Evolutionary conservation across 1,140 invertebrate species (phyloP).

Genomic region (Manduca sexta): DNA sequence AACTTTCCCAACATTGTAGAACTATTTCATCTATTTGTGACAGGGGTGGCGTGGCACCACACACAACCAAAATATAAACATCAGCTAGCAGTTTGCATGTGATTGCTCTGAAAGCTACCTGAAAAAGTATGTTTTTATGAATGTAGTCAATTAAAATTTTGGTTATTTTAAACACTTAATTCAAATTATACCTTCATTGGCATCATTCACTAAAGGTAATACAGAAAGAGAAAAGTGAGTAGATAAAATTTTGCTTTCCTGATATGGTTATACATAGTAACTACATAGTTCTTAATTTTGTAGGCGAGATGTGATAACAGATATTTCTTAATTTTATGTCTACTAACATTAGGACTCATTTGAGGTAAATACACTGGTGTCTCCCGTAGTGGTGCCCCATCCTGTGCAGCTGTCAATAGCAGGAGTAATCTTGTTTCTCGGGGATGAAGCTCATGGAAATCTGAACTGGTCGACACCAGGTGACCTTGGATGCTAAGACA

Average conservation of each 20-base stretch:
- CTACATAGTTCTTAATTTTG: background rate
- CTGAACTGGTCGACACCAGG: slow-evolving; percentile 83
- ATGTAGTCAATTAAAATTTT: too few species aligned
- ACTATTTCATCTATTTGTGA: slow-evolving; percentile 82
- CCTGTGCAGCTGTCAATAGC: slow-evolving; percentile 77
- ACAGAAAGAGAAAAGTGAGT: too few species aligned
- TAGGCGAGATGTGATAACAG: background rate
- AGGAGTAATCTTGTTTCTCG: slow-evolving; percentile 84
- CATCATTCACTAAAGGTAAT: too few species aligned
- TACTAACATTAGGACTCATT: slow-evolving; percentile 84
- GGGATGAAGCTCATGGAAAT: slow-evolving; percentile 83
- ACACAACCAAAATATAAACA: slow-evolving; percentile 84
- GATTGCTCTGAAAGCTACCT: slow-evolving; percentile 88
- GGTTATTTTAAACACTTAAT: too few species aligned
- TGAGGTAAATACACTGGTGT: slow-evolving; percentile 87
- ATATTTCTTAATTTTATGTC: background rate
- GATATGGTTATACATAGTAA: too few species aligned
- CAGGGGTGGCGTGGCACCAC: slow-evolving; percentile 83
- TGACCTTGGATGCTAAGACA: slow-evolving; percentile 85
- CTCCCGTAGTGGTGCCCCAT: slow-evolving; percentile 80
- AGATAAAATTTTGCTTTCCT: too few species aligned
- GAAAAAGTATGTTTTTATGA: slow-evolving; percentile 30
- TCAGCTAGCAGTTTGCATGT: slow-evolving; percentile 82
- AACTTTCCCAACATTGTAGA: slow-evolving; percentile 81
- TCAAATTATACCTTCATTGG: too few species aligned